Evolutionary conservation across 2,888 invertebrate species (phyloP).

Genomic region (Halictus ligatus): DNA sequence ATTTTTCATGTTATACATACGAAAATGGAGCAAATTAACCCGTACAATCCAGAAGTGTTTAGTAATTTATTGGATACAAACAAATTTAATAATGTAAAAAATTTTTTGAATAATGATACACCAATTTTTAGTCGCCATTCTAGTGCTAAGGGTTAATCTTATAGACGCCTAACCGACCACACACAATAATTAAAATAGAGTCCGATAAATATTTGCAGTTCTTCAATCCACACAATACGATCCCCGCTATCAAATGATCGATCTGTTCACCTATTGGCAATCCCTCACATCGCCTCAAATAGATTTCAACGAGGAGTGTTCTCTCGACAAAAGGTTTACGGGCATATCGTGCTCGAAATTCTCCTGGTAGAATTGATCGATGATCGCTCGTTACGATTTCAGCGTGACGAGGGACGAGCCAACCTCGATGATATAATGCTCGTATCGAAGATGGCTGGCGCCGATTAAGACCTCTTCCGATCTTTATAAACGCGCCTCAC

Average conservation of each 20-base stretch:
- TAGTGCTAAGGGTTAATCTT: too few relatives aligned
- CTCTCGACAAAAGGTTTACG: slow-evolving; percentile 22
- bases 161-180: background rate
- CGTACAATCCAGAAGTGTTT: too few relatives aligned
- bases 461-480: slow-evolving; percentile 46
- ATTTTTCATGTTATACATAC: too few relatives aligned
- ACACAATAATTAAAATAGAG: background rate
- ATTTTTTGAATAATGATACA: too few relatives aligned
- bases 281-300: slow-evolving; percentile 21
- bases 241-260: slow-evolving; percentile 17
- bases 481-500: slow-evolving; percentile 34
- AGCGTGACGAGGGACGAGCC: slow-evolving; percentile 31
- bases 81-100: too few relatives aligned
- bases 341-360: slow-evolving; percentile 31
- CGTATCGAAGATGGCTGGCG: slow-evolving; percentile 19
- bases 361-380: slow-evolving; percentile 37
- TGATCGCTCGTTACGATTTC: slow-evolving; percentile 33
- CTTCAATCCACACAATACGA: slow-evolving; percentile 12
- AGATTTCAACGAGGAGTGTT: slow-evolving; percentile 29
- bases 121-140: too few relatives aligned
- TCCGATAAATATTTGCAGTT: background rate
- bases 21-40: too few relatives aligned
- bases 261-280: slow-evolving; percentile 8
- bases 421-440: slow-evolving; percentile 37
- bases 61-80: too few relatives aligned